Evolutionary conservation across 2,888 invertebrate species (phyloP).

Genomic region (Isoperla grammatica): DNA sequence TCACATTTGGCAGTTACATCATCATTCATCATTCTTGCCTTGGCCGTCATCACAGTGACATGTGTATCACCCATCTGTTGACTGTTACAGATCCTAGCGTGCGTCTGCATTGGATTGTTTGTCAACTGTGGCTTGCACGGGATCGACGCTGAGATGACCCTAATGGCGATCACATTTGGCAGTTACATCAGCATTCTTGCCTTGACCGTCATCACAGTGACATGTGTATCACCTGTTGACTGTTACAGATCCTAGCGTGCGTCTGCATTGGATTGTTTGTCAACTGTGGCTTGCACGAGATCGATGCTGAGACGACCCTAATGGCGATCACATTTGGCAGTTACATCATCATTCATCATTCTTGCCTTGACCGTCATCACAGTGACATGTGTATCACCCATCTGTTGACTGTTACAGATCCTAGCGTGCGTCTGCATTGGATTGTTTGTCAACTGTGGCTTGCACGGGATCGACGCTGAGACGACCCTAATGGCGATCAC

Average conservation of each 20-base stretch:
- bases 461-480: not conserved
- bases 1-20: slow-evolving; percentile 25
- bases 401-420: slow-evolving; percentile 22
- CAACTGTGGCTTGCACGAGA: slow-evolving; percentile 7
- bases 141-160: too few species aligned
- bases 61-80: too few species aligned
- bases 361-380: too few species aligned
- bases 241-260: slow-evolving; percentile 23
- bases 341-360: slow-evolving; percentile 28
- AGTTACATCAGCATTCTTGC: too few species aligned
- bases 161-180: slow-evolving; percentile 19
- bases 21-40: too few species aligned
- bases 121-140: too few species aligned
- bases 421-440: slow-evolving; percentile 25
- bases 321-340: slow-evolving; percentile 22
- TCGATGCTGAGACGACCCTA: not conserved
- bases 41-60: too few species aligned
- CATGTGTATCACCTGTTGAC: too few species aligned
- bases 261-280: slow-evolving; percentile 24
- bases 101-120: slow-evolving; percentile 24
- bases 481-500: slow-evolving; percentile 8
- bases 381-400: too few species aligned
- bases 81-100: slow-evolving; percentile 24
- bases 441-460: slow-evolving; percentile 10
- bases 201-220: too few species aligned